Conservation (phyloP, 37 sponge, comb jelly and placozoan genomes). For the Lycopodina hypogea region DNA sequence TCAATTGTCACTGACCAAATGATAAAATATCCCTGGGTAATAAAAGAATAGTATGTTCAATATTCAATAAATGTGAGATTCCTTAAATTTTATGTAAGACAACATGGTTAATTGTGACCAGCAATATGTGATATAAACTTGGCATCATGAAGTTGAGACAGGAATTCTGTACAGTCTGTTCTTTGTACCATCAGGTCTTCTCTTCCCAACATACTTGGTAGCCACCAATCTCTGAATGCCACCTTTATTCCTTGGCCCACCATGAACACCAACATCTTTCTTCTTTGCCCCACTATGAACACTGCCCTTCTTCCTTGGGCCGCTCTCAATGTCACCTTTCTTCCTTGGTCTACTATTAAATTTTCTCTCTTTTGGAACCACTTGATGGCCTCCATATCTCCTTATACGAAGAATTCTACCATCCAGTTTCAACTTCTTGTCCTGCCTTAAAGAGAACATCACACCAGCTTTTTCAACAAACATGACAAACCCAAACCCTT, state of each 20-base stretch:
- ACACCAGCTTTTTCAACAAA: conserved; percentile 71
- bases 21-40: no score
- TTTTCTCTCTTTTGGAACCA: not conserved
- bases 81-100: no score
- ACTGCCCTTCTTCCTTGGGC: not conserved
- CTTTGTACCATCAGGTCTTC: conserved; percentile 9
- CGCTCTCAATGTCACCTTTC: not conserved
- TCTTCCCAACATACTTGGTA: not conserved
- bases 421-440: conserved; percentile 44
- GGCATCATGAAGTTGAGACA: no score
- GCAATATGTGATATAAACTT: no score
- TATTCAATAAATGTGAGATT: no score
- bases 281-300: not conserved
- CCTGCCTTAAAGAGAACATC: conserved; percentile 66
- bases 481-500: conserved; percentile 82
- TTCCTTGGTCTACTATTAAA: not conserved
- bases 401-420: conserved; percentile 59
- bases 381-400: conserved; percentile 23
- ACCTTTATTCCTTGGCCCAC: not conserved
- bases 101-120: no score
- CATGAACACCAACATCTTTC: not conserved
- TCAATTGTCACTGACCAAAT: no score
- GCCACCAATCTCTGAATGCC: not conserved
- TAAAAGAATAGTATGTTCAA: no score
- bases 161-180: conserved; percentile 1